Percentiles rank a stretch among this genome's conserved stretches.
These are phyloP conservation scores for Melanotaenia duboulayi DNA, from an alignment of 2,113 vertebrate genomes.

Conservation along the genomic window DNA sequence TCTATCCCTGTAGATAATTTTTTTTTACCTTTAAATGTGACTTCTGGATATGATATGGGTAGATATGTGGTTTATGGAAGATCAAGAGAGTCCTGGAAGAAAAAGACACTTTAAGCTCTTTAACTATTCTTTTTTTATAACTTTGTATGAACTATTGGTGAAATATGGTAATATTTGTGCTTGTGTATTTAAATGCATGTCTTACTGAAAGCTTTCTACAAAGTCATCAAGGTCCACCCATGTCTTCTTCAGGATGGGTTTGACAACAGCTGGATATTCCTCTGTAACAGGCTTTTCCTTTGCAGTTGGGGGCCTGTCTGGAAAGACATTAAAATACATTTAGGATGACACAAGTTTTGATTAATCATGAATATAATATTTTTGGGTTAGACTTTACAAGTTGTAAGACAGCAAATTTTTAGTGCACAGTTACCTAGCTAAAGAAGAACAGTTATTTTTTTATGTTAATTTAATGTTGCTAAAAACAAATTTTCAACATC, in stretches of 20 bases:
- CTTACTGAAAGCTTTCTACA: constrained; percentile 92
- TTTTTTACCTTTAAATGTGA: constrained; percentile 83
- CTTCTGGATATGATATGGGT: constrained; percentile 81
- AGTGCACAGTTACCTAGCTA: neutral
- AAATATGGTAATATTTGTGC: neutral
- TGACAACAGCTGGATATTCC: constrained; percentile 44
- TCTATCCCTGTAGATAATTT: neutral
- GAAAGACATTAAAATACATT: constrained; percentile 1
- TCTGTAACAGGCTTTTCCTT: constrained; percentile 30
- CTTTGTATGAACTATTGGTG: neutral
- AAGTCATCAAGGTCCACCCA: constrained; percentile 93
- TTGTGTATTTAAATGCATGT: constrained; percentile 1
- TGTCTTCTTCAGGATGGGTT: constrained; percentile 77
- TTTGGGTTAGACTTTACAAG: neutral
- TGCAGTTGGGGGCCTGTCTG: constrained; percentile 45
- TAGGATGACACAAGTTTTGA: neutral
- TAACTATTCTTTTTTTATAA: neutral
- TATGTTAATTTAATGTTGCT: neutral
- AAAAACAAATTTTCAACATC: neutral
- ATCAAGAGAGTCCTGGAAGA: constrained; percentile 84
- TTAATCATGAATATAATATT: constrained; percentile 3
- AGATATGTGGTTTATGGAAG: constrained; percentile 87
- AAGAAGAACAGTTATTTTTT: neutral
- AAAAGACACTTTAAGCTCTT: neutral
- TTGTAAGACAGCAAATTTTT: neutral